Percentiles rank a stretch among this genome's conserved stretches.
Conservation (phyloP, 2,888 invertebrate genomes). For the Callyntrura sp. region DNA sequence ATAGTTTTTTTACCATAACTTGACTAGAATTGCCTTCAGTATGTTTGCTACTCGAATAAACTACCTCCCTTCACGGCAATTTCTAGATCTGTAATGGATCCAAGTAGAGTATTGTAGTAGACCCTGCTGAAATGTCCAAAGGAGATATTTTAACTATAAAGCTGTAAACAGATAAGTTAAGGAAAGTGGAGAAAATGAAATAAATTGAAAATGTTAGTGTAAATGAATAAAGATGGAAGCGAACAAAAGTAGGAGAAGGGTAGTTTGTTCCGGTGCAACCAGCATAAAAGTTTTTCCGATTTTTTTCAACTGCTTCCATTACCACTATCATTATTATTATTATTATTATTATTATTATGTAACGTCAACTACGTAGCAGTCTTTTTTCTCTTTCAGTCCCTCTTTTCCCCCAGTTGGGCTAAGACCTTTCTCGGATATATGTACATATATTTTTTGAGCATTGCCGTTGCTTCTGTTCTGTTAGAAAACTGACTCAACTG, state of each 20-base stretch:
- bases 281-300: slow-evolving; percentile 36
- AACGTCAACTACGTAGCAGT: slow-evolving; percentile 62
- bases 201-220: slow-evolving; percentile 23
- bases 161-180: background rate
- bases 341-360: slow-evolving; percentile 69
- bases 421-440: no score
- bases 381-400: slow-evolving; percentile 24
- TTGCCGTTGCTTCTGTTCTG: background rate
- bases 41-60: background rate
- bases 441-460: no score
- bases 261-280: background rate
- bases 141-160: background rate
- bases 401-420: background rate
- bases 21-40: no score
- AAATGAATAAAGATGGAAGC: slow-evolving; percentile 34
- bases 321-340: slow-evolving; percentile 66
- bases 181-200: background rate
- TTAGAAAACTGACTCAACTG: slow-evolving; percentile 70
- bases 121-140: no score
- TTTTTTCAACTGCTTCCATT: slow-evolving; percentile 64
- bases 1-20: background rate
- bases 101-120: background rate
- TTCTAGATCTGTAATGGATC: background rate
- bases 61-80: background rate
- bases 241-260: background rate